These are phyloP conservation scores for Bradypodion ventrale DNA, from an alignment of 2,797 vertebrate genomes.

Conservation along the genomic window DNA sequence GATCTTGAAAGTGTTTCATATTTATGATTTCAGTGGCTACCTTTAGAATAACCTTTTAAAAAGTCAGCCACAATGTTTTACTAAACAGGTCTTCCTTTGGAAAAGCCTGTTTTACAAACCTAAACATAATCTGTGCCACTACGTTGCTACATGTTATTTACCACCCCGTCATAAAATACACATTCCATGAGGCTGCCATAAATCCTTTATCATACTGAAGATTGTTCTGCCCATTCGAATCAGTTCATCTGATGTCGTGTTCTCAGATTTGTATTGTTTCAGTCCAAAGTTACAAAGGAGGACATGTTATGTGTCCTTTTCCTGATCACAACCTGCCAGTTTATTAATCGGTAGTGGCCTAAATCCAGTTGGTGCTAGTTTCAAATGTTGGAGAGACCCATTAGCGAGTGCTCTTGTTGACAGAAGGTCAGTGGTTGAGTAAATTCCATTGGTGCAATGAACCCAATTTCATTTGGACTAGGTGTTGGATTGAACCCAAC, in stretches of 20 bases:
- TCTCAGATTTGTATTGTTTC: not conserved
- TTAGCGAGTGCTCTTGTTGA: no score
- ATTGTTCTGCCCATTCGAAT: not conserved
- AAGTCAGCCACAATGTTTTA: not conserved
- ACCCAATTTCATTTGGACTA: no score
- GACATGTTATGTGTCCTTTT: not conserved
- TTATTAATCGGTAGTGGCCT: not conserved
- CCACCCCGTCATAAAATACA: not conserved
- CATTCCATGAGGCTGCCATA: not conserved
- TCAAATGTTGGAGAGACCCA: no score
- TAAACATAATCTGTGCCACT: not conserved
- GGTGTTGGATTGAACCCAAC: no score
- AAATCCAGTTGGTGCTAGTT: no score
- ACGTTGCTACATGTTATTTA: not conserved
- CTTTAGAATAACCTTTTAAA: conserved; percentile 38
- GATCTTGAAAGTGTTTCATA: not conserved
- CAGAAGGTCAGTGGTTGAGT: no score
- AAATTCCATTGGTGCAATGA: no score
- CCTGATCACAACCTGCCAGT: not conserved
- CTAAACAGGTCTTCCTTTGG: not conserved
- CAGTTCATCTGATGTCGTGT: no score
- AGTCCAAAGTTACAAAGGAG: not conserved
- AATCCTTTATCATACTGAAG: not conserved
- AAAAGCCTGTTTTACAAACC: conserved; percentile 5
- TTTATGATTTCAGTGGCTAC: conserved; percentile 13